A percentile compares a stretch with the other conserved stretches of the same genome.
Conservation (phyloP, 2,888 invertebrate species). For the Calameuta pallipes region DNA sequence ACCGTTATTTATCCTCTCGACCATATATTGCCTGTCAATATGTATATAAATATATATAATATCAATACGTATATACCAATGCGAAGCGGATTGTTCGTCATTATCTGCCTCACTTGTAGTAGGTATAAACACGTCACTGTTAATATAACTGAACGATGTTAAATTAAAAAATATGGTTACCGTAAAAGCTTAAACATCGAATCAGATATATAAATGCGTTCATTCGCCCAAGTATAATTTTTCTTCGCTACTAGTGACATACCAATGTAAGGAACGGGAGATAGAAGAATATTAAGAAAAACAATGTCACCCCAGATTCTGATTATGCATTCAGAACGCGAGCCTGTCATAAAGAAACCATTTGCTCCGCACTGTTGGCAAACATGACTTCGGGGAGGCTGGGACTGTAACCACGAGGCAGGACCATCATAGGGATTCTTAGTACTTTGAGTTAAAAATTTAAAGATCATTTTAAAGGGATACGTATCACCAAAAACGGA, state of each 20-base stretch:
- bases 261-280: background rate
- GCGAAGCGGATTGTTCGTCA: background rate
- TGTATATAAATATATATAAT: background rate
- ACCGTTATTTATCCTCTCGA: background rate
- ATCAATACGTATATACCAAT: background rate
- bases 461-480: background rate
- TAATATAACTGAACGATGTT: background rate
- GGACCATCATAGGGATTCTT: background rate
- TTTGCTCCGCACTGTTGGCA: background rate
- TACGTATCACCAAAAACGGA: background rate
- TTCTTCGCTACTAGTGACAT: background rate
- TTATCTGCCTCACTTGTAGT: background rate
- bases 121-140: background rate
- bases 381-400: background rate
- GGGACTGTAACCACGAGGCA: background rate
- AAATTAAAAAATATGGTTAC: background rate
- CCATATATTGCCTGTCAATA: background rate
- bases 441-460: background rate
- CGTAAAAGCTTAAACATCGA: background rate
- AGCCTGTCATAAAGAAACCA: background rate
- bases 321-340: background rate
- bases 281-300: background rate
- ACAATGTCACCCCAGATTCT: background rate
- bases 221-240: background rate
- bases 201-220: background rate